Conservation (phyloP, 37 sponge, comb jelly and placozoan genomes). For the Beroe ovata region DNA sequence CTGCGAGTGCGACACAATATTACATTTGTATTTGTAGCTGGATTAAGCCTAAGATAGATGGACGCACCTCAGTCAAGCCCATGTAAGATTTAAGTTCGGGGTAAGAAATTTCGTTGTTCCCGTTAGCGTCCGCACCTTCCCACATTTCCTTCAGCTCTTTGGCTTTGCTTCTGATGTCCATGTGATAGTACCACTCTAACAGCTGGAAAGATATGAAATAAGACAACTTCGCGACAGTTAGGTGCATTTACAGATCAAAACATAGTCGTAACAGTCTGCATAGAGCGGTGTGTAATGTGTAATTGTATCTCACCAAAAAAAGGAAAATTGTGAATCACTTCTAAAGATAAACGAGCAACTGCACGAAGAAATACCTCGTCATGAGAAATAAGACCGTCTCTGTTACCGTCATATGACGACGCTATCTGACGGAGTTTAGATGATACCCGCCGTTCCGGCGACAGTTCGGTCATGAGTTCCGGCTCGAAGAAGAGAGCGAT, state of each 20-base stretch:
- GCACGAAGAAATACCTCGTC: too few species aligned
- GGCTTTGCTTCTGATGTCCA: conserved; percentile 29
- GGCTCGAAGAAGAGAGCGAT: not conserved
- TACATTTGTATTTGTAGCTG: too few species aligned
- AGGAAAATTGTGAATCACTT: too few species aligned
- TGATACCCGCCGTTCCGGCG: not conserved
- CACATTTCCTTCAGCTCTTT: conserved; percentile 36
- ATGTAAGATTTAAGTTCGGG: not conserved
- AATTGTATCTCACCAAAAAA: too few species aligned
- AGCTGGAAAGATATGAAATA: conserved; percentile 12
- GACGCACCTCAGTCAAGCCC: not conserved
- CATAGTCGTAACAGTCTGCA: too few species aligned
- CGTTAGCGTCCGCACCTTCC: not conserved
- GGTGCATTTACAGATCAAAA: too few species aligned
- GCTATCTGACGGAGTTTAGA: not conserved
- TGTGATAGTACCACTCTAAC: not conserved
- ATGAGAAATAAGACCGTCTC: not conserved
- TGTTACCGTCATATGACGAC: not conserved
- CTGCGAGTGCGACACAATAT: too few species aligned
- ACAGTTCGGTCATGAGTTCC: not conserved
- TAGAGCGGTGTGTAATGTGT: too few species aligned
- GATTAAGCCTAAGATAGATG: too few species aligned
- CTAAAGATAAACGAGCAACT: too few species aligned
- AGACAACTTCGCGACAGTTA: too few species aligned
- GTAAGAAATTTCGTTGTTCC: not conserved